A percentile compares a stretch with the other conserved stretches of the same genome.
Evolutionary conservation across 1,140 invertebrate genomes (phyloP).

Genomic region (Bactericera cockerelli): DNA sequence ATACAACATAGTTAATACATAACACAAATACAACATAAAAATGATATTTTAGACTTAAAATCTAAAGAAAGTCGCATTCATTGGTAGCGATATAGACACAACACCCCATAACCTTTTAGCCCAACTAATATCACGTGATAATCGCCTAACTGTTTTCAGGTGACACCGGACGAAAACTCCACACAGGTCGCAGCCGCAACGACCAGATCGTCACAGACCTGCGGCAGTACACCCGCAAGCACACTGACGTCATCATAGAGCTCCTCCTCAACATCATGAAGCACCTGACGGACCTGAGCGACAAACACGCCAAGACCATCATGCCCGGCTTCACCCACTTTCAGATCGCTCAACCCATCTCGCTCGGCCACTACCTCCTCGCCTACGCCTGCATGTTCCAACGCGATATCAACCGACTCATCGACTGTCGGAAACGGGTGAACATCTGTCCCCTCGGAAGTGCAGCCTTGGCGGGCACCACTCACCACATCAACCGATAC

Average conservation of each 20-base stretch:
- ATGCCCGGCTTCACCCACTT: constrained; percentile 75
- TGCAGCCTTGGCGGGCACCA: constrained; percentile 65
- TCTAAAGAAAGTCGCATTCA: no score
- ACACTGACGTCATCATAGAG: constrained; percentile 30
- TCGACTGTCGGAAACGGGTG: constrained; percentile 32
- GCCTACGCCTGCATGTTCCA: constrained; percentile 50
- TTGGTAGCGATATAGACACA: no score
- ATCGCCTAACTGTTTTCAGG: no score
- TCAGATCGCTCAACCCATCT: constrained; percentile 63
- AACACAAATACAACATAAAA: no score
- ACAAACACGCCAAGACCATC: constrained; percentile 46
- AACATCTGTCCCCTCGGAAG: constrained; percentile 56
- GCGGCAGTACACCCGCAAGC: constrained; percentile 51
- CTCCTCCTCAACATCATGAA: constrained; percentile 22
- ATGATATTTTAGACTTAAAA: no score
- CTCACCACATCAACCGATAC: constrained; percentile 49
- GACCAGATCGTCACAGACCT: constrained; percentile 71
- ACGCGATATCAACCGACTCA: constrained; percentile 40
- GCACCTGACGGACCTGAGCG: constrained; percentile 35
- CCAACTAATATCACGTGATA: no score
- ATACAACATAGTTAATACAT: no score
- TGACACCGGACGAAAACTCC: constrained; percentile 41
- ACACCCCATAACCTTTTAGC: no score
- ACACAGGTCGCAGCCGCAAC: constrained; percentile 67
- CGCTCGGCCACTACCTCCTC: constrained; percentile 65